Base-by-base conservation (phyloP, 2,888 invertebrate species). In the Eretmocerus hayati region DNA sequence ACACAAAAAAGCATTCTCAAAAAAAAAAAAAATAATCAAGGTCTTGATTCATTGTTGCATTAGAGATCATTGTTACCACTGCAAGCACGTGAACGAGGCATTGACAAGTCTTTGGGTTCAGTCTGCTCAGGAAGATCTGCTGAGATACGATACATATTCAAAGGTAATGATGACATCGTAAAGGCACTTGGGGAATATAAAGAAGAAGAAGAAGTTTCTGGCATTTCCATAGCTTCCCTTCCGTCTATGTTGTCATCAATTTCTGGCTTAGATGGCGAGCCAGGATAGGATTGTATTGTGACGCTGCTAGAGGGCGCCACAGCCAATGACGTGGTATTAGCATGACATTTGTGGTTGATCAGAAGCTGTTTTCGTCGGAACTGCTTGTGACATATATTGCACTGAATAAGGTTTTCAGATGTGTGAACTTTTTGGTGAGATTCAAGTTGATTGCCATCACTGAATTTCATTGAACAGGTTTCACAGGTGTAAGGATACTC, bases 361-460 rank as follows among this genome's bases (percentile, higher is more conserved):
- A 90, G 78, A 60, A 92, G 92, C 71, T 92, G 91, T 70, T 90
- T 82, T 59, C 91, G 77, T 20, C 91, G 78, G 74, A 90, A 92
- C 56, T 86, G 79, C 57, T 84, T 81, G 54, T 83, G 83, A 64
- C 92, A 92, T 16, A 83, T 79, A 6, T 79, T 78, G 71, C 92
- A 93, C 44, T 82, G 81, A 71, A 89, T 92, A 1, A 91, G 91
- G 60, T 91, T 91, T 69, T 91, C 89, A 31, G 90, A 90, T 58
- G 89, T 88, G 73, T 93, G 93, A 46, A 90, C 89, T 56, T 91
- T 74, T 63, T 84, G 80, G 67, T 93, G 93, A 5, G 91, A 90
- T 72, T 92, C 92, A 46, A 92, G 75, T 69, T 93, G 92, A 67
- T 93, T 93, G 5, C 90, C 89, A 71, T 93, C 92, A 54, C 90